A percentile compares a stretch with the other conserved stretches of the same genome.
phyloP scores from a whole-genome alignment of 2,888 invertebrate genomes.

The Papilio gigon region DNA sequence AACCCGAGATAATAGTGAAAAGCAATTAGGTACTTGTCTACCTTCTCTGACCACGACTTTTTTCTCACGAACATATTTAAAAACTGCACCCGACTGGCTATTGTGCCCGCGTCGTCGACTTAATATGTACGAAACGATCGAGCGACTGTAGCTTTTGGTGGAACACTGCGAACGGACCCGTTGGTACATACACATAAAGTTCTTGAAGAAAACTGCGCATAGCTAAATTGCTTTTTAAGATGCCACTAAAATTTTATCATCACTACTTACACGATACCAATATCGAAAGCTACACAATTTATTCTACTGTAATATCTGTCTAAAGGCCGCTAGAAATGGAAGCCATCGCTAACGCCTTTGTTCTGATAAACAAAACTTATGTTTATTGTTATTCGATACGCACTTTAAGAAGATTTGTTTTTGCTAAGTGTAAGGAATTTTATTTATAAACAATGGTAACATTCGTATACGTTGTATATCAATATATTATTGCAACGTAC shows the following conservation, averaged over 20 bases:
- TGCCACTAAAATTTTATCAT: conserved; percentile 22
- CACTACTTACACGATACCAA: conserved; percentile 1
- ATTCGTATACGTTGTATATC: conserved; percentile 8
- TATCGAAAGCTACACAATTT: conserved; percentile 3
- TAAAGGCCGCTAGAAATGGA: conserved; percentile 11
- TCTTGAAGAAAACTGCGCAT: background rate
- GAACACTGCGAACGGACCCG: no score
- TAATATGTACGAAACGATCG: no score
- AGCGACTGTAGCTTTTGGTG: no score
- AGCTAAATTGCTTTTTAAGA: background rate
- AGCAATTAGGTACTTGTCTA: no score
- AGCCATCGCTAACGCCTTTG: conserved; percentile 12
- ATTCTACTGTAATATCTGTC: conserved; percentile 13
- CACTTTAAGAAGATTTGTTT: conserved; percentile 4
- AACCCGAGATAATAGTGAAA: no score
- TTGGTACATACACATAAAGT: no score
- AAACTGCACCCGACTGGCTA: no score
- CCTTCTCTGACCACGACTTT: no score
- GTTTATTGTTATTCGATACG: conserved; percentile 17
- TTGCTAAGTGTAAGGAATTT: background rate
- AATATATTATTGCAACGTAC: background rate
- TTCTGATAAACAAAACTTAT: conserved; percentile 27
- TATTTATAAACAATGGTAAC: conserved; percentile 1
- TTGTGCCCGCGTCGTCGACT: no score
- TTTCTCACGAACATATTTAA: no score